Evolutionary conservation across 1,140 invertebrate species (phyloP), one percentile per base, ranked within the genome.

Genomic region (Neomicropteryx cornuta): DNA sequence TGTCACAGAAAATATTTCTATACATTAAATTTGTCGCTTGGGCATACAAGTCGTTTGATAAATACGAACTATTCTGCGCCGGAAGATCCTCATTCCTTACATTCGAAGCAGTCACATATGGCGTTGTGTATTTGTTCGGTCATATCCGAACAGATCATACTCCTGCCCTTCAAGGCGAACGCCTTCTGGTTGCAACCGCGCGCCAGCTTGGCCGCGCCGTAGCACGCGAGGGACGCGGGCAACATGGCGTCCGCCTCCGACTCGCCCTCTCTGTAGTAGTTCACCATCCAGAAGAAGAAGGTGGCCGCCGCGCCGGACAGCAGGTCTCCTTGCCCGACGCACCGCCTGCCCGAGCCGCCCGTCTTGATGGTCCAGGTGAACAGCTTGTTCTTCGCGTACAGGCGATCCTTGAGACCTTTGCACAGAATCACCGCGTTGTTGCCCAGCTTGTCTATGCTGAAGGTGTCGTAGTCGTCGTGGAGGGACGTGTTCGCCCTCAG

Each of bases 281-380:
- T 54, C 35, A 76, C 55, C 3, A 74, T 73, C 95, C 95, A 99
- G 58, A 78, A 75, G 45, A 80, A 75, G 56, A 98, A 94, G 10
- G 80, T 78, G 11, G 84, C 78, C 38, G 94, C 60, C 3, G 83
- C 71, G 6, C 96, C 96, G 29, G 83, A 77, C 1, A 99, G 57
- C 2, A 99, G 58, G 60, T 99, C 96, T 1, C 96, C 96, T 66
- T 99, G 95, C 6, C 96, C 96, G 4, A 95, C 95, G 68, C 95
- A 97, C 31, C 96, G 71, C 40, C 94, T 70, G 4, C 79, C 80
- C 22, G 87, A 90, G 3, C 93, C 93, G 18, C 77, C 73, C 4
- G 56, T 62, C 50, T 47, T 55, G 48, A 55, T 68, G 41, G 70
- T 53, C 65, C 64, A 75, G 46, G 62, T 56, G 3, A 68, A 63